A percentile compares a stretch with the other conserved stretches of the same genome.
These are phyloP conservation scores for Chionis minor DNA, from an alignment of 2,113 vertebrate genomes.

Conservation along the genomic window DNA sequence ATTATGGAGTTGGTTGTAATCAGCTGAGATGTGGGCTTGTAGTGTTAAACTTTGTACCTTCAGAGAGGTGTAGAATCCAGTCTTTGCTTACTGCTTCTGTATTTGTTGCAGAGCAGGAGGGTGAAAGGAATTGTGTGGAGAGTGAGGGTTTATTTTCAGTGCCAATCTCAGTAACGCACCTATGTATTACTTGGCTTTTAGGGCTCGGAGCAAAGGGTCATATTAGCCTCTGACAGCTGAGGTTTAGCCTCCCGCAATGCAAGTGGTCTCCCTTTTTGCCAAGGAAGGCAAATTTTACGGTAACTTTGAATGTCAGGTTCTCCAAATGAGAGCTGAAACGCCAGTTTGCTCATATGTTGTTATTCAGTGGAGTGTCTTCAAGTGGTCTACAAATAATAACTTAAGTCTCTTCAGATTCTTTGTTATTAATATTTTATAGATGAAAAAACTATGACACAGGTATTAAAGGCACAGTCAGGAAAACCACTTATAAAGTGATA, in stretches of 20 bases:
- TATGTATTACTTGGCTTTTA: neutral
- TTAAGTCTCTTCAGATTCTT: neutral
- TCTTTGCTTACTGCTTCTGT: neutral
- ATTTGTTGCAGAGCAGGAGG: neutral
- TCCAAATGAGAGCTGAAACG: neutral
- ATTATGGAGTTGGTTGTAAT: neutral
- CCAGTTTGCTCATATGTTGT: neutral
- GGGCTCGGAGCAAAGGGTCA: neutral
- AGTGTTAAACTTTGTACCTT: neutral
- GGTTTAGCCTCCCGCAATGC: neutral
- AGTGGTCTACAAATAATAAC: neutral
- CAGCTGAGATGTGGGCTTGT: neutral
- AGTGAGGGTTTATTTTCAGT: neutral
- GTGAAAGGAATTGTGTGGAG: neutral
- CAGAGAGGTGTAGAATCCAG: neutral
- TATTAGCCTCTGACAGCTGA: neutral
- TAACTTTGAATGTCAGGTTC: neutral
- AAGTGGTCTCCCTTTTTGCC: neutral
- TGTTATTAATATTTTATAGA: neutral
- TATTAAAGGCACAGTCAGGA: neutral
- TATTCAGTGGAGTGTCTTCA: neutral
- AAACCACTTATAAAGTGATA: neutral
- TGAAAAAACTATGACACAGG: neutral
- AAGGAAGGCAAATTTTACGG: neutral
- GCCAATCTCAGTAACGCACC: neutral